A percentile compares a stretch with the other conserved stretches of the same genome.
phyloP scores from a whole-genome alignment of 2,888 invertebrate species.

The Trimorus sp. region DNA sequence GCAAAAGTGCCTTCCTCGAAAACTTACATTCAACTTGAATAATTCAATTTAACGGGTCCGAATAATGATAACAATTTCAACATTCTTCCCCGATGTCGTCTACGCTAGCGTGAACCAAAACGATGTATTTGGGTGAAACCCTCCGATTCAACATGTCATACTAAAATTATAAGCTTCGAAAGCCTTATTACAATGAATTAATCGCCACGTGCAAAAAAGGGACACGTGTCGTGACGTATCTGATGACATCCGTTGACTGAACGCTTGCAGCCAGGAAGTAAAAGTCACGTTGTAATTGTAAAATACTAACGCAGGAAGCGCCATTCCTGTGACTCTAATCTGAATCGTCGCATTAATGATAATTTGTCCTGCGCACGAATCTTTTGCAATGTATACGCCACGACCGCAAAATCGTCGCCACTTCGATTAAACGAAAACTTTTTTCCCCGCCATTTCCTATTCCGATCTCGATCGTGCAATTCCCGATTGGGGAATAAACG shows the following conservation, averaged over 20 bases:
- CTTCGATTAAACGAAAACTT: too few relatives aligned
- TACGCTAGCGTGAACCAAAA: neutral
- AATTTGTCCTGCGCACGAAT: conserved; percentile 31
- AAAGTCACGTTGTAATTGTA: conserved; percentile 65
- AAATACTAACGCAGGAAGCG: conserved; percentile 75
- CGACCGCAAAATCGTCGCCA: conserved; percentile 4
- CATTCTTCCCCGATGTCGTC: too few relatives aligned
- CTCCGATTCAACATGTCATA: neutral
- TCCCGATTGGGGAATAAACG: conserved; percentile 9
- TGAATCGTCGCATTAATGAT: conserved; percentile 69
- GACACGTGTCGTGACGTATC: conserved; percentile 64
- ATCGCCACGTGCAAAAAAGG: conserved; percentile 39
- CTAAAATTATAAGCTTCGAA: conserved; percentile 13
- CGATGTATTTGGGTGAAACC: neutral
- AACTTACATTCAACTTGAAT: too few relatives aligned
- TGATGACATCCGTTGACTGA: conserved; percentile 60
- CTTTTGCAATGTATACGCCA: conserved; percentile 24
- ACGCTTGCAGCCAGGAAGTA: conserved; percentile 50
- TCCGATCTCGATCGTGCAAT: neutral
- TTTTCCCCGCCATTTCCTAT: neutral
- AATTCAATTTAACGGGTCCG: too few relatives aligned
- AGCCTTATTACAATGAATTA: conserved; percentile 33
- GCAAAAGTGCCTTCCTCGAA: too few relatives aligned
- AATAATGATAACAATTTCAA: too few relatives aligned
- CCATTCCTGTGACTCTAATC: conserved; percentile 76